Evolutionary conservation across 2,888 invertebrate species (phyloP).

Genomic region (Rhorus exstirpatorius): DNA sequence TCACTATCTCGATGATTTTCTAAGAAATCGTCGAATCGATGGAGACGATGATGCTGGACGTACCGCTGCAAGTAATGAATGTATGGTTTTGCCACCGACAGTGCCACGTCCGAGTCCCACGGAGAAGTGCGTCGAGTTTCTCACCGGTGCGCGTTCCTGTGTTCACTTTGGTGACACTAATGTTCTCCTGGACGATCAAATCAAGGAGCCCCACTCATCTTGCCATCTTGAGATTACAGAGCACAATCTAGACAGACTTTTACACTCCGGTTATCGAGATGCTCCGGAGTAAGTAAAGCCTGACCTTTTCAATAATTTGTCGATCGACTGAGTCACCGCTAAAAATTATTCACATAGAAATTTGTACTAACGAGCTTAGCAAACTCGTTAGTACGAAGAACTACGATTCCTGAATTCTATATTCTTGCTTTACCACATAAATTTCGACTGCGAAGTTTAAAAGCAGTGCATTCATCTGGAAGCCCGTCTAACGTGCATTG

Average conservation of each 20-base stretch:
- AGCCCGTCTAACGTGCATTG: too few relatives aligned
- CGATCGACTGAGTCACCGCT: neutral
- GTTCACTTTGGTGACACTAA: conserved; percentile 65
- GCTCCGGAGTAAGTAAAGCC: conserved; percentile 75
- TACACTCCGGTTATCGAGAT: conserved; percentile 76
- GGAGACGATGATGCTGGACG: conserved; percentile 66
- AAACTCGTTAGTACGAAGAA: conserved; percentile 30
- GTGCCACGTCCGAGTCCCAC: conserved; percentile 82
- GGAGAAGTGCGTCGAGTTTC: conserved; percentile 84
- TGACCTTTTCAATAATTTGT: neutral
- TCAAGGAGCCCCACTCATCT: conserved; percentile 17
- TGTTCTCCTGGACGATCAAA: conserved; percentile 37
- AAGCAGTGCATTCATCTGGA: too few relatives aligned
- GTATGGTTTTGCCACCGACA: conserved; percentile 76
- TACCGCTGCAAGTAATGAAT: conserved; percentile 71
- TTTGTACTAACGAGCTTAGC: neutral
- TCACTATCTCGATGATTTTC: conserved; percentile 82
- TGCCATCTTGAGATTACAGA: conserved; percentile 75
- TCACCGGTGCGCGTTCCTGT: conserved; percentile 75
- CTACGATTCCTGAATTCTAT: conserved; percentile 15
- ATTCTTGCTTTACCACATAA: conserved; percentile 2
- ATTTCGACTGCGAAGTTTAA: neutral
- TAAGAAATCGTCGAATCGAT: conserved; percentile 75
- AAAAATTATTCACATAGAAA: neutral
- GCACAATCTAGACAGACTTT: conserved; percentile 77